Conservation (phyloP, 1,140 invertebrate genomes). For the Teleogryllus occipitalis region DNA sequence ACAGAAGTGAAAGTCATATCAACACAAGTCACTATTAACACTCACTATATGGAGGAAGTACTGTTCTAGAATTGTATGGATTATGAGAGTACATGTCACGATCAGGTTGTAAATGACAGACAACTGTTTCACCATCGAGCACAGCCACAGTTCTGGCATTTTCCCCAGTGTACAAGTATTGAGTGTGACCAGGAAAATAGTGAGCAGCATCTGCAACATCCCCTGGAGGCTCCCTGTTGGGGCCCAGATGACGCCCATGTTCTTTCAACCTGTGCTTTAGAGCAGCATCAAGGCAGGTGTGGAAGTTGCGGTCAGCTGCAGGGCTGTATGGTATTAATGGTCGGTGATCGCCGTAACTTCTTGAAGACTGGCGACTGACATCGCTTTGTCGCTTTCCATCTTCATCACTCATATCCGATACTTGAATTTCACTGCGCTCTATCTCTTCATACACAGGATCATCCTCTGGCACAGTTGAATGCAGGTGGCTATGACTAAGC, state of each 20-base stretch:
- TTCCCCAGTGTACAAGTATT: conserved; percentile 27
- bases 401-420: conserved; percentile 72
- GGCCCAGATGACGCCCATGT: conserved; percentile 35
- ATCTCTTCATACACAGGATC: conserved; percentile 78
- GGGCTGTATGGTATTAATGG: conserved; percentile 54
- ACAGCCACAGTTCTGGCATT: conserved; percentile 59
- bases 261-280: conserved; percentile 46
- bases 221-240: conserved; percentile 5
- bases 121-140: conserved; percentile 71
- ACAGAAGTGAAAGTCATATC: too few relatives aligned
- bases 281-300: conserved; percentile 28
- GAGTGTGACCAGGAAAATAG: conserved; percentile 16
- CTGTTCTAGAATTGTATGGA: conserved; percentile 28
- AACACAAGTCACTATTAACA: conserved; percentile 33
- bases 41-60: conserved; percentile 51
- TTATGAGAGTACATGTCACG: conserved; percentile 44
- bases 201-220: conserved; percentile 5
- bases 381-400: conserved; percentile 66
- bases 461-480: conserved; percentile 42
- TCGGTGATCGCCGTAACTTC: conserved; percentile 70
- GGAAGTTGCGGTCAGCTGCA: conserved; percentile 35
- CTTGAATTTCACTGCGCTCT: conserved; percentile 58
- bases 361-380: conserved; percentile 63
- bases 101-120: conserved; percentile 66
- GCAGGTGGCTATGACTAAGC: conserved; percentile 29